A percentile compares a stretch with the other conserved stretches of the same genome.
These are phyloP conservation scores for Erannis defoliaria DNA, from an alignment of 2,888 invertebrate genomes.

Conservation along the genomic window DNA sequence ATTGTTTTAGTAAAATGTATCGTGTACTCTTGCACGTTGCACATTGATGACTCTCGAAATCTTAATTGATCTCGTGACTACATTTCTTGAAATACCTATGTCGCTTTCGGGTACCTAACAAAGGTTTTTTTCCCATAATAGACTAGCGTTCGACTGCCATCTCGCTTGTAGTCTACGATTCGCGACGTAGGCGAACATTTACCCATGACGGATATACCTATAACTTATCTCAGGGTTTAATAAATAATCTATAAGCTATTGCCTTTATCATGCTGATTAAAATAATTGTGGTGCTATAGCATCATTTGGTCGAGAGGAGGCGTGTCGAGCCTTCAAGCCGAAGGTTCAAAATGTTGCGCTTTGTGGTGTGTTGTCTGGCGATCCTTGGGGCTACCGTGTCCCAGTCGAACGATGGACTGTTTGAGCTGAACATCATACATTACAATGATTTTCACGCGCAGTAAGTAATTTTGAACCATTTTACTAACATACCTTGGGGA, in stretches of 20 bases:
- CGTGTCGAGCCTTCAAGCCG: conserved; percentile 11
- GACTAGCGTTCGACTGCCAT: too few species aligned
- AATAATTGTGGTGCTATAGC: conserved; percentile 6
- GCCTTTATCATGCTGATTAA: conserved; percentile 29
- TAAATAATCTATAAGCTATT: conserved; percentile 28
- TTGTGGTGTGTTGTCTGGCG: conserved; percentile 46
- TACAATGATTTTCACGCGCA: conserved; percentile 87
- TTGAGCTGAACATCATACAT: conserved; percentile 79
- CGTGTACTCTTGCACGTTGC: too few species aligned
- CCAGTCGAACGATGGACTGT: conserved; percentile 57
- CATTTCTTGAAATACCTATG: too few species aligned
- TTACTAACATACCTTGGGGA: not conserved
- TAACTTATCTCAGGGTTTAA: conserved; percentile 27
- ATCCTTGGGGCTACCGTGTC: conserved; percentile 50
- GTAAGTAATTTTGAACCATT: conserved; percentile 63
- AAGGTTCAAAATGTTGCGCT: conserved; percentile 38
- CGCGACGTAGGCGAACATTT: not conserved
- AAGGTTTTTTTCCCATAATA: too few species aligned
- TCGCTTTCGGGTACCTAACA: too few species aligned
- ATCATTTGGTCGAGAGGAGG: conserved; percentile 22
- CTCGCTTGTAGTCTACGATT: too few species aligned
- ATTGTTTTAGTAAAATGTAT: too few species aligned
- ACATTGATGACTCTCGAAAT: too few species aligned
- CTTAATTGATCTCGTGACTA: too few species aligned
- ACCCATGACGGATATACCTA: not conserved